phyloP scores from a whole-genome alignment of 1,140 invertebrate species.

The Eurosta solidaginis region DNA sequence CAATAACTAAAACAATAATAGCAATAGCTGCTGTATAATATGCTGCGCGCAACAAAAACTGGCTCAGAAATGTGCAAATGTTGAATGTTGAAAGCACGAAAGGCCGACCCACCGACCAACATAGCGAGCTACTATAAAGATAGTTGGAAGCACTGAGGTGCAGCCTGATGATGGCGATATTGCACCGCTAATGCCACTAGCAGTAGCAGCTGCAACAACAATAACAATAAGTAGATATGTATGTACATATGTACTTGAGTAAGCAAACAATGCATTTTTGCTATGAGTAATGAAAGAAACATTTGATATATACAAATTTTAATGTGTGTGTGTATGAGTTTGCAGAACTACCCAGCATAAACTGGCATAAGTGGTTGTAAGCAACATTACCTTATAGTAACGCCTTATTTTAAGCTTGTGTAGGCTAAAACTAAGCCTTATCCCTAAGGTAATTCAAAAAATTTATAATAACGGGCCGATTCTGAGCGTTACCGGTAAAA shows the following conservation, averaged over 20 bases:
- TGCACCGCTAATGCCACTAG: slow-evolving; percentile 14
- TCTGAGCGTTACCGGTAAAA: too few species aligned
- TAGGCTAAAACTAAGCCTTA: too few species aligned
- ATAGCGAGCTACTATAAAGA: neutral
- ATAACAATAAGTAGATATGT: neutral
- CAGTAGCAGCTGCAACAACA: neutral
- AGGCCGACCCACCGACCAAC: too few species aligned
- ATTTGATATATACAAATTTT: neutral
- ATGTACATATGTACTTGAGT: too few species aligned
- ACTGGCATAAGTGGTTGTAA: too few species aligned
- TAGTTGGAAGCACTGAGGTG: neutral
- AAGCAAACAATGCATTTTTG: neutral
- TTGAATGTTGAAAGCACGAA: too few species aligned
- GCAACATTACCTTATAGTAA: too few species aligned
- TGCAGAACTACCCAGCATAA: neutral
- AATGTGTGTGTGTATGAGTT: neutral
- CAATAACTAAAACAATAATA: neutral
- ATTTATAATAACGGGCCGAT: too few species aligned
- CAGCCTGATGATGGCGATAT: neutral
- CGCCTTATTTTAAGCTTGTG: too few species aligned
- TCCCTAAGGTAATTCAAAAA: too few species aligned
- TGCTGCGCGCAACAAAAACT: too few species aligned
- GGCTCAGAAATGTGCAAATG: neutral
- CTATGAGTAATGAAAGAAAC: neutral
- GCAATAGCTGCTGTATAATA: neutral